These are phyloP conservation scores for Neosilurus mollespiculum DNA, from an alignment of 2,797 vertebrate species.

Conservation along the genomic window DNA sequence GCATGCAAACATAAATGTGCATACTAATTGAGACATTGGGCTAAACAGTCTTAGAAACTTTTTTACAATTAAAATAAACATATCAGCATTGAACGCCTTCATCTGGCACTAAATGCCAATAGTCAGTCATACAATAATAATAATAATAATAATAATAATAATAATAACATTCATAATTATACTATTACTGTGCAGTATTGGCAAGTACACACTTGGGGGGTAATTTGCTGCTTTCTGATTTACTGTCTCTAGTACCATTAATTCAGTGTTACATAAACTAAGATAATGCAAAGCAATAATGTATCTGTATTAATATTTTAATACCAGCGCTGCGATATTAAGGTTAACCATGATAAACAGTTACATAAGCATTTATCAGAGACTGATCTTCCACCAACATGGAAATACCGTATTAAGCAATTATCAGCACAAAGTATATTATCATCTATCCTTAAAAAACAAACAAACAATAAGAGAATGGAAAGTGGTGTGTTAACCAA, in stretches of 20 bases:
- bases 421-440: background rate
- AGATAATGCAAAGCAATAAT: background rate
- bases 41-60: background rate
- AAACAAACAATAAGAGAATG: background rate
- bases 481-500: slow-evolving; percentile 46
- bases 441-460: background rate
- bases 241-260: background rate
- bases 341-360: slow-evolving; percentile 4
- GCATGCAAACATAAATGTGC: background rate
- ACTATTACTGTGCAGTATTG: background rate
- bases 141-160: too few relatives aligned
- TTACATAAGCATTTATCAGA: background rate
- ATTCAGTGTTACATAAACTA: background rate
- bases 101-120: background rate
- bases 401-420: background rate
- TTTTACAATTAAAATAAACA: slow-evolving; percentile 7
- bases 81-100: slow-evolving; percentile 4
- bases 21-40: background rate
- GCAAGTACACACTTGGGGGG: background rate
- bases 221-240: slow-evolving; percentile 5
- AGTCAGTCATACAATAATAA: background rate
- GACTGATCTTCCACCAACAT: background rate
- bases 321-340: background rate
- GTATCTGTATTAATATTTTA: background rate
- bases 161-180: too few relatives aligned